Base-by-base conservation (phyloP, 2,797 vertebrate genomes). In the Phyllotis vaccarum region DNA sequence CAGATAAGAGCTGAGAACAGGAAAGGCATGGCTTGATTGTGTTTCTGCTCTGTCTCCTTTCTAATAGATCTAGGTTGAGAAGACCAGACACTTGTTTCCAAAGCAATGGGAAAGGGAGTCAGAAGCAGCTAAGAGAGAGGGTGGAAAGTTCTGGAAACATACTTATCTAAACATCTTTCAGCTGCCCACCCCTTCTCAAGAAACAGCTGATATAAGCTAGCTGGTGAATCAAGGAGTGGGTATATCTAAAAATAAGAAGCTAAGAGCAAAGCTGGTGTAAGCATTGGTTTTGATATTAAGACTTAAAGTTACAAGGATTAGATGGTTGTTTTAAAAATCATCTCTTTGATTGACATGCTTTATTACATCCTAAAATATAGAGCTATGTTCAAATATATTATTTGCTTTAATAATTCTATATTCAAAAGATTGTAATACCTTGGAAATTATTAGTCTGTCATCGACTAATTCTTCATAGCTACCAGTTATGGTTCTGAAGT, bases 361-460 rank as follows among this genome's bases (percentile, higher is more conserved):
- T 91, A 58, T 80, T 87, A 94, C 58, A 43, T 16, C 34, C 27
- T 40, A 34, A 92, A 95, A 91, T 49, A n/a, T 43, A 85, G 37
- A 92, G 91, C 81, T 86, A 29, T 79, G 75, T 70, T 75, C 85
- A 89, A 88, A 43, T 40, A 86, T 89, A 74, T 92, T 86, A 92
- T 81, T 89, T 95, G 21, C 76, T 81, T 56, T 72, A 78, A 85
- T 49, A 37, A 62, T 54, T 86, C 72, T 70, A 68, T 56, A 70
- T 43, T 80, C 19, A 87, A 86, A 34, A 91, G 76, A 27, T 3
- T 40, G n/a, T 37, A 92, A 68, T 76, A 29, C 78, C 78, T 52
- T 13, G 10, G 62, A 66, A 75, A 83, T 92, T 62, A 93, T 31
- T 75, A 13, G 27, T 74, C 27, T 74, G 7, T 60, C 52, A 43